phyloP scores from a whole-genome alignment of 1,140 invertebrate species.

The Euborellia annulipes region DNA sequence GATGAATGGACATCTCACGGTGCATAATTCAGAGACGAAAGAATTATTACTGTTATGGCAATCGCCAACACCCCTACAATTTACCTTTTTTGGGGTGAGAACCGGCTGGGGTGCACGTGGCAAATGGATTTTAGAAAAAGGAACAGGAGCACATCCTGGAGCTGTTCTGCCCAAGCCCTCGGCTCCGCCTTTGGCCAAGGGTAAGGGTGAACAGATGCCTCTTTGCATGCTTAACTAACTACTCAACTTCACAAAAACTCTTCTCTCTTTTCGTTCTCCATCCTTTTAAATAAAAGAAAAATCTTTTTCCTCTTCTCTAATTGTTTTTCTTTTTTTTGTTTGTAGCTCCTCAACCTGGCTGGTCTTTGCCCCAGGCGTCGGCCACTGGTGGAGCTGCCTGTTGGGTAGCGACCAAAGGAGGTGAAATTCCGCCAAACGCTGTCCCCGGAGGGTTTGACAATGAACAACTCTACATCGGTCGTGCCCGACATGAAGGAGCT shows the following conservation, averaged over 20 bases:
- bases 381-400: slow-evolving; percentile 20
- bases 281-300: not conserved
- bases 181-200: too few species aligned
- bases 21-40: too few species aligned
- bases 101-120: slow-evolving; percentile 43
- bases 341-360: not conserved
- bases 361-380: not conserved
- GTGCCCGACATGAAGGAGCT: slow-evolving; percentile 55
- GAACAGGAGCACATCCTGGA: too few species aligned
- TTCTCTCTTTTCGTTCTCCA: not conserved
- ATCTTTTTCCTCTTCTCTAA: too few species aligned
- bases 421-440: slow-evolving; percentile 51
- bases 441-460: slow-evolving; percentile 53
- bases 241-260: not conserved
- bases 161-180: too few species aligned
- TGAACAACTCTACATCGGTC: slow-evolving; percentile 54
- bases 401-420: slow-evolving; percentile 49
- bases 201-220: too few species aligned
- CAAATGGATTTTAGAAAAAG: too few species aligned
- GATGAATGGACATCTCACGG: too few species aligned
- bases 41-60: slow-evolving; percentile 35
- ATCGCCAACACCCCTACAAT: slow-evolving; percentile 36
- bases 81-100: slow-evolving; percentile 41
- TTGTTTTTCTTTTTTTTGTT: not conserved
- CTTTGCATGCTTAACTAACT: slow-evolving; percentile 5